These are phyloP conservation scores for Tineola bisselliella DNA, from an alignment of 2,888 invertebrate genomes.

Conservation along the genomic window DNA sequence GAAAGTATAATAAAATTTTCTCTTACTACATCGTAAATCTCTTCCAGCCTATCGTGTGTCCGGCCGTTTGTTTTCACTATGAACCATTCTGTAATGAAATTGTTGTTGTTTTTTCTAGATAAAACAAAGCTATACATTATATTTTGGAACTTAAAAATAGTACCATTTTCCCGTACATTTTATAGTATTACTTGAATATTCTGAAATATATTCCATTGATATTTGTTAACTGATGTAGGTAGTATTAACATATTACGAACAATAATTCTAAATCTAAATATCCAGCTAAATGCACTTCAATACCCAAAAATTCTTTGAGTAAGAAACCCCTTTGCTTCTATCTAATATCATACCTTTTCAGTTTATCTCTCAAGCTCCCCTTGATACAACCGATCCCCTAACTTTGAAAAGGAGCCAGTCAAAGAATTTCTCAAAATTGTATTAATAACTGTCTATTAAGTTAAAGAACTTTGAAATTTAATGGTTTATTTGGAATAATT, in stretches of 20 bases:
- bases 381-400: neutral
- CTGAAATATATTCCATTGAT: no score
- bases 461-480: neutral
- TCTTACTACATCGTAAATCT: slow-evolving; percentile 43
- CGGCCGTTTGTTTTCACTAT: slow-evolving; percentile 35
- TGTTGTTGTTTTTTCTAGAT: slow-evolving; percentile 9
- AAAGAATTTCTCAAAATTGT: slow-evolving; percentile 9
- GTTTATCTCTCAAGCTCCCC: neutral
- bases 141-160: neutral
- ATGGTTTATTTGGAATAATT: neutral
- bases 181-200: no score
- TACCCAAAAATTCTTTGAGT: neutral
- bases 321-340: neutral
- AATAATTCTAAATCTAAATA: neutral
- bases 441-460: slow-evolving; percentile 8
- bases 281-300: neutral
- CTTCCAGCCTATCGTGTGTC: slow-evolving; percentile 31
- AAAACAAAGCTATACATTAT: neutral
- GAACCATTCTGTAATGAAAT: slow-evolving; percentile 24
- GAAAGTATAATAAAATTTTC: slow-evolving; percentile 47
- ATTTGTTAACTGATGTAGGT: no score
- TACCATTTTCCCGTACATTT: neutral
- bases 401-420: neutral
- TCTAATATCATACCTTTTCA: neutral
- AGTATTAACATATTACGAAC: no score